Percentiles rank a stretch among this genome's conserved stretches.
Evolutionary conservation across 2,797 vertebrate genomes (phyloP).

Genomic region (Silurus lanzhouensis): DNA sequence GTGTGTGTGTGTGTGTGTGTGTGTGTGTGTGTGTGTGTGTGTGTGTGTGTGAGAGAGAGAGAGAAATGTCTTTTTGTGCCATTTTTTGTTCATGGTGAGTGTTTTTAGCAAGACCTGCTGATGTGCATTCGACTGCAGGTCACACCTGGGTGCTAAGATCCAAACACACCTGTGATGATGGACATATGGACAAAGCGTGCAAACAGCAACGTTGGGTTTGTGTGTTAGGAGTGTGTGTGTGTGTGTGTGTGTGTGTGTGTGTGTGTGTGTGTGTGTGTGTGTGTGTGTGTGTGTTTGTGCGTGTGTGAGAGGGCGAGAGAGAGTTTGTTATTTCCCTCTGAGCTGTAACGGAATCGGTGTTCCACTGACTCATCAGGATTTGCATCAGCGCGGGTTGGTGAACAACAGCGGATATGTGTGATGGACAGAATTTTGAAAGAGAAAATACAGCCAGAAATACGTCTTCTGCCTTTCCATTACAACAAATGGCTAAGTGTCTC

Average conservation of each 20-base stretch:
- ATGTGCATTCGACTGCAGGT: background rate
- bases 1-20: background rate
- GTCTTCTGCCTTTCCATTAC: background rate
- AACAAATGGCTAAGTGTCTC: background rate
- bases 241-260: background rate
- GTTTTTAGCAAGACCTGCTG: background rate
- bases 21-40: slow-evolving; percentile 1
- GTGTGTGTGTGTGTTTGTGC: background rate
- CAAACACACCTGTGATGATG: slow-evolving; percentile 40
- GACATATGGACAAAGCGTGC: slow-evolving; percentile 33
- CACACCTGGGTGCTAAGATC: slow-evolving; percentile 28
- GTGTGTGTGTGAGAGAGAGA: background rate
- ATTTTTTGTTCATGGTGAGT: background rate
- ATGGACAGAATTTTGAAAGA: background rate
- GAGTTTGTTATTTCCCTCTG: slow-evolving; percentile 47
- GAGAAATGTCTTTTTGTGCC: background rate
- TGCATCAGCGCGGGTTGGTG: slow-evolving; percentile 19
- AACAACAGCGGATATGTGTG: slow-evolving; percentile 29
- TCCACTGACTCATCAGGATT: slow-evolving; percentile 44
- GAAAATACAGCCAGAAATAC: background rate
- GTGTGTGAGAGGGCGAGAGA: background rate
- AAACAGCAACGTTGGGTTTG: slow-evolving; percentile 27
- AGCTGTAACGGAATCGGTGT: slow-evolving; percentile 50
- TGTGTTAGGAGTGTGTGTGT: background rate
- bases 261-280: background rate